Evolutionary conservation across 64 coral and sea anemone genomes (phyloP), one percentile per base, ranked within the genome.

Genomic region (Pocillopora damicornis): DNA sequence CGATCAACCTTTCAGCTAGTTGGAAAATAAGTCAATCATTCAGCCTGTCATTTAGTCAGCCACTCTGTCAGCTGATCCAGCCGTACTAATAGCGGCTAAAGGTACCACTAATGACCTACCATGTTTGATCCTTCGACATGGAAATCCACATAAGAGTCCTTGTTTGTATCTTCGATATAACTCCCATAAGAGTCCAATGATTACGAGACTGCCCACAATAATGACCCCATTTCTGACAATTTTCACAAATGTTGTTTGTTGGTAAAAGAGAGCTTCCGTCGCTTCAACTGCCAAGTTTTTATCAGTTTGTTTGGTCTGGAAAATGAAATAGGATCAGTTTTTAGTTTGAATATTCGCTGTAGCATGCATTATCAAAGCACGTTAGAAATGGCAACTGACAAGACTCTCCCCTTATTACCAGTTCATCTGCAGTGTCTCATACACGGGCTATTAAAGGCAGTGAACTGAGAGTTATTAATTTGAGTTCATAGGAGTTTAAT

Each of bases 171-270:
- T 63, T 66, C 94, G 86, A 71, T 87, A 93, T 35, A 71, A 90
- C 58, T 96, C 94, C 94, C 94, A 96, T 20, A 96, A 30, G n/a
- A 96, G 74, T 57, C 94, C 94, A 77, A 93, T 72, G 5, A 92
- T 57, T 2, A 96, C 85, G 37, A 96, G 63, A 7, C 64, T 60
- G 1, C 80, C 90, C 0, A 96, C 94, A 30, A 72, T 66, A 1
- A 79, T 59, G 26, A 88, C 37, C 0, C 94, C 91, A 15, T 73
- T 87, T 1, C 61, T 79, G 9, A 93, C 64, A 51, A 96, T 79
- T 12, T 71, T 76, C 4, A 58, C 63, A 22, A 96, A 96, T 1
- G 90, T 61, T 0, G 30, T 13, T 7, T 93, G 88, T 35, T 93
- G 88, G 56, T 93, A 89, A 25, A 96, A 93, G 35, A 96, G 83